These are phyloP conservation scores for Hydrophis major DNA, from an alignment of 2,797 vertebrate genomes.

Conservation along the genomic window DNA sequence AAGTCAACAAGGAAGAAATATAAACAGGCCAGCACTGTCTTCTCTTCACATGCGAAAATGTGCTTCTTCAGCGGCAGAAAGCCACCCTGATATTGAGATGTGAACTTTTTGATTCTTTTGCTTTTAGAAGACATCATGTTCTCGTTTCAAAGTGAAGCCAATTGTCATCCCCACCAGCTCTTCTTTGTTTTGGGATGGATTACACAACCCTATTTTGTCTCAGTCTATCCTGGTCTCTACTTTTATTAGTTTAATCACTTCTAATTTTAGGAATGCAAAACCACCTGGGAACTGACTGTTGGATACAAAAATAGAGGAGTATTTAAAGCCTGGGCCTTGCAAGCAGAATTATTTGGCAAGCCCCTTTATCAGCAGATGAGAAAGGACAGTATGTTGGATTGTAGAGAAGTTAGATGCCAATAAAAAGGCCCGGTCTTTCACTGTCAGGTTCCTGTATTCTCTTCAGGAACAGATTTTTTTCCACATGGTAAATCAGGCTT, in stretches of 20 bases:
- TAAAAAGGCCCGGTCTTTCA: not conserved
- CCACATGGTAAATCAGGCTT: not conserved
- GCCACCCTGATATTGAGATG: not conserved
- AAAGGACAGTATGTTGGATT: not conserved
- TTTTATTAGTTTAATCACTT: constrained; percentile 23
- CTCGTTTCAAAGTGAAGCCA: constrained; percentile 15
- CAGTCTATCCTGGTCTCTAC: not conserved
- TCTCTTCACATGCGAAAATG: not conserved
- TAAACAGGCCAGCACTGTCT: not conserved
- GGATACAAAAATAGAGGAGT: constrained; percentile 28
- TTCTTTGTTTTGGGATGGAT: constrained; percentile 23
- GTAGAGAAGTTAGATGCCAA: not conserved
- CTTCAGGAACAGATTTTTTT: not conserved
- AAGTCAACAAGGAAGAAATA: not conserved
- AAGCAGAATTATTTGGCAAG: constrained; percentile 7
- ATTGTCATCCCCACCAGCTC: not conserved
- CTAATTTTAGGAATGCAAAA: constrained; percentile 15
- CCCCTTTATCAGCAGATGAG: not conserved
- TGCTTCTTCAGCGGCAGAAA: not conserved
- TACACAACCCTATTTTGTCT: not conserved
- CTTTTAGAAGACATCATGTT: not conserved
- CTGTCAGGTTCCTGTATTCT: not conserved
- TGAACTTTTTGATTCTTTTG: constrained; percentile 17
- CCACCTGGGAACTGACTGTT: constrained; percentile 13
- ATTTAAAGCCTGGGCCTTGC: constrained; percentile 11